Base-by-base conservation (phyloP, 1,140 invertebrate species). In the Drosophila mojavensis region DNA sequence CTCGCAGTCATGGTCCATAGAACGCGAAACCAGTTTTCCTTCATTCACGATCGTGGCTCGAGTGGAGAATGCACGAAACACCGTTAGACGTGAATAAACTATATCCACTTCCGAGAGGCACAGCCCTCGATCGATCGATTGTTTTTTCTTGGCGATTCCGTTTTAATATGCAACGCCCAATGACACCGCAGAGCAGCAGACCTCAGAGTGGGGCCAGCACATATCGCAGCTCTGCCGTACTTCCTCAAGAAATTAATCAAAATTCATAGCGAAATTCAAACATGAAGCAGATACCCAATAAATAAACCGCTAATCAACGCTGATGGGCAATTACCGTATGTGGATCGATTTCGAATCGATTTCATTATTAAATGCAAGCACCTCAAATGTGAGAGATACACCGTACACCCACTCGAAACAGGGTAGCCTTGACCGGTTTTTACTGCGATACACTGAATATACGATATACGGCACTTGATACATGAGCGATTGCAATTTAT, bases 41-140 rank as follows among this genome's bases (percentile, higher is more conserved):
- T 84, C 68, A 73, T 67, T 74, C 56, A 60, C 20, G 28, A 30
- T 48, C 58, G 58, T 30, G 15, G 64, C 67, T 51, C 33, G 59
- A 53, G 66, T 61, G 26, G 26, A 28, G 43, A 61, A 60, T 64
- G 67, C 68, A 83, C 58, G 58, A 73, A 74, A 83, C 80, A 85
- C 81, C 81, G 81, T 85, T 85, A 85, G 75, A 67, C 41, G 74
- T 77, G 74, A 73, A 77, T 76, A 77, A 77, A 73, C 74, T 73
- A 56, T 41, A 53, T 61, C 24, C 50, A 81, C 81, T 85, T 84
- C 81, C 81, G 81, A 84, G 30, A 55, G 68, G 24, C 43, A 55
- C 61, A 64, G 58, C 69, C 28, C 63, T 68, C 58, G 43, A 47
- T 45, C 24, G 41, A 17, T 58, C 62, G 43, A 36, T 36, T 36